Conservation (phyloP, 2,797 vertebrate genomes). For the Gymnothorax javanicus region DNA sequence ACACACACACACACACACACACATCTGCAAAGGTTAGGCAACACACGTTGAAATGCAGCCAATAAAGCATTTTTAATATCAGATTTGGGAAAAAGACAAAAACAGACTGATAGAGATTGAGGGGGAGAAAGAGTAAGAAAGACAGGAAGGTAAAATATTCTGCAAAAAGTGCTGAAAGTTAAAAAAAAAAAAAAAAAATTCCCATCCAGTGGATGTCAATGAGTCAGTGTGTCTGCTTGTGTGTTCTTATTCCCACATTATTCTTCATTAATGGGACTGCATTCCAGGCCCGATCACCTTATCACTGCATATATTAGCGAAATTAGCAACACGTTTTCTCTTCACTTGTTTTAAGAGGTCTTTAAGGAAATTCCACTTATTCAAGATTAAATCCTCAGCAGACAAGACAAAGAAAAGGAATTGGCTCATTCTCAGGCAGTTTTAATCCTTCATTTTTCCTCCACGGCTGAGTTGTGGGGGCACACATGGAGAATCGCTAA, state of each 20-base stretch:
- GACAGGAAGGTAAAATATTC: constrained; percentile 41
- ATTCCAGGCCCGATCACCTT: background rate
- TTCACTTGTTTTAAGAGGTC: background rate
- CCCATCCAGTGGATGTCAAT: constrained; percentile 3
- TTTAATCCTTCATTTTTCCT: background rate
- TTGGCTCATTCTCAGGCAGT: background rate
- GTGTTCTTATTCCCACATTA: background rate
- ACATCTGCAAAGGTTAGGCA: too few relatives aligned
- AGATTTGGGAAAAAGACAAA: too few relatives aligned
- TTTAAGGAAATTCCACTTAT: background rate
- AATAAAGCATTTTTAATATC: too few relatives aligned
- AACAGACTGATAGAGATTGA: too few relatives aligned
- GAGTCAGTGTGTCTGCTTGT: background rate
- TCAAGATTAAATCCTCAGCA: background rate
- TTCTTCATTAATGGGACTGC: background rate
- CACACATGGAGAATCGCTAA: background rate
- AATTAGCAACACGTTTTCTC: background rate
- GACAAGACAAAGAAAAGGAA: background rate
- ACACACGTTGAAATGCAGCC: too few relatives aligned
- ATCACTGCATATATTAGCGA: background rate
- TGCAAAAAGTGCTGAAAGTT: constrained; percentile 25
- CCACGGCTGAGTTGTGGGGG: background rate
- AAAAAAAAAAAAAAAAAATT: constrained; percentile 8
- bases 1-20: too few relatives aligned
- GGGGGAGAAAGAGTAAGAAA: background rate